Conservation (phyloP, 2,888 invertebrate species). For the Drosophila acutilabella region DNA sequence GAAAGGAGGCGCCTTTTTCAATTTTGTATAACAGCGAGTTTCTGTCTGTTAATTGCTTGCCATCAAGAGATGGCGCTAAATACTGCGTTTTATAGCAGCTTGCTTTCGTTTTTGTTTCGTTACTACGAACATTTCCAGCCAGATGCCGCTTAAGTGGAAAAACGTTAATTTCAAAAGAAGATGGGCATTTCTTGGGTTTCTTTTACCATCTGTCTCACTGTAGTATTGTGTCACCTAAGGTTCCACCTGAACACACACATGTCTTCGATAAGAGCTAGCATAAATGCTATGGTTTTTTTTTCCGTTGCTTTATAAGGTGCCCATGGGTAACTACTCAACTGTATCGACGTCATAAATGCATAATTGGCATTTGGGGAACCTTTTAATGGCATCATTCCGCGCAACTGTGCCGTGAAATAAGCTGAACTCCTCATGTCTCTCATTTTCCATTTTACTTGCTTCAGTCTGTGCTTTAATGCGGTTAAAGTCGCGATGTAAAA, state of each 20-base stretch:
- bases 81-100: neutral
- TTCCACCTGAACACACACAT: conserved; percentile 39
- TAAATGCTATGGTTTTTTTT: conserved; percentile 7
- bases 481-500: conserved; percentile 11
- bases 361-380: conserved; percentile 50
- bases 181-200: too few relatives aligned
- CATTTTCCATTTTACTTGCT: neutral
- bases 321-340: conserved; percentile 53
- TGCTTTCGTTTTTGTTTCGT: neutral
- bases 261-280: conserved; percentile 20
- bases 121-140: neutral
- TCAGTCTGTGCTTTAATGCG: conserved; percentile 24
- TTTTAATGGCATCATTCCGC: conserved; percentile 6
- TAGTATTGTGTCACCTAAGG: conserved; percentile 4
- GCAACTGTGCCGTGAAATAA: conserved; percentile 22
- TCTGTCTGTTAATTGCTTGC: too few relatives aligned
- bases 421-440: neutral
- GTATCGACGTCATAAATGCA: conserved; percentile 60
- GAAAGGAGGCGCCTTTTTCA: too few relatives aligned
- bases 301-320: conserved; percentile 44
- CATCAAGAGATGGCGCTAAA: conserved; percentile 5
- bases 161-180: too few relatives aligned
- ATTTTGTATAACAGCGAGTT: too few relatives aligned
- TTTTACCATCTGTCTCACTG: conserved; percentile 17
- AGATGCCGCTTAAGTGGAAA: conserved; percentile 31